Percentiles rank a stretch among this genome's conserved stretches.
phyloP scores from a whole-genome alignment of 2,797 vertebrate genomes.

The Hipposideros larvatus region DNA sequence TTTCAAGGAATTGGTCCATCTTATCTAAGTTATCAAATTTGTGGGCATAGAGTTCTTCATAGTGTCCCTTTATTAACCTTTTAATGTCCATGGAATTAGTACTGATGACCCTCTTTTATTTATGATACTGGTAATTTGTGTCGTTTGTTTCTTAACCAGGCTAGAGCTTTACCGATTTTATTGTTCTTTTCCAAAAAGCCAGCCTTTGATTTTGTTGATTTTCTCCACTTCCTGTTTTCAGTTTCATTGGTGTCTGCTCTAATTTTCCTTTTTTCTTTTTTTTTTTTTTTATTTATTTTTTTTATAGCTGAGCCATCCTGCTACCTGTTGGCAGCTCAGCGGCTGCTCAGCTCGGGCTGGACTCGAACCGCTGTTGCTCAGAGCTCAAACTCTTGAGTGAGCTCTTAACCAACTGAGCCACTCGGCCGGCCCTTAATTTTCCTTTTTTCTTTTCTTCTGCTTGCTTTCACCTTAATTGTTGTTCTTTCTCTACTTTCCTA shows the following conservation, averaged over 20 bases:
- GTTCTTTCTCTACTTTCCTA: neutral
- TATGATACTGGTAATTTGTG: too few species aligned
- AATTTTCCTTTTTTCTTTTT: neutral
- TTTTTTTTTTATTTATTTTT: too few species aligned
- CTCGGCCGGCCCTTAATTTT: neutral
- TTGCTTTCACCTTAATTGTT: neutral
- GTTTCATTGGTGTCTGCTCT: neutral
- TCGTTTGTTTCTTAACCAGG: neutral
- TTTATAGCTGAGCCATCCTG: too few species aligned
- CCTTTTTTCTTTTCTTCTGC: neutral
- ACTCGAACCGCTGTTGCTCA: too few species aligned
- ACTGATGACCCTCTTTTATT: neutral
- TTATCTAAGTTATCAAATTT: neutral
- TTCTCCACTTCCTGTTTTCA: neutral
- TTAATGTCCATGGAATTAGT: rapidly evolving
- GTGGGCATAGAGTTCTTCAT: neutral
- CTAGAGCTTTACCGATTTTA: too few species aligned
- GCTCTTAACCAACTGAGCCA: too few species aligned
- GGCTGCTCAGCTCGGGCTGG: too few species aligned
- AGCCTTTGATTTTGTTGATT: neutral
- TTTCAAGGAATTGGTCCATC: neutral
- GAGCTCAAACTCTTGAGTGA: too few species aligned
- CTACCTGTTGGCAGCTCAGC: too few species aligned
- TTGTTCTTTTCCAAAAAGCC: neutral
- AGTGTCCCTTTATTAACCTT: too few species aligned